Conservation (phyloP, 2,888 invertebrate species). For the Polymixis flavicincta region DNA sequence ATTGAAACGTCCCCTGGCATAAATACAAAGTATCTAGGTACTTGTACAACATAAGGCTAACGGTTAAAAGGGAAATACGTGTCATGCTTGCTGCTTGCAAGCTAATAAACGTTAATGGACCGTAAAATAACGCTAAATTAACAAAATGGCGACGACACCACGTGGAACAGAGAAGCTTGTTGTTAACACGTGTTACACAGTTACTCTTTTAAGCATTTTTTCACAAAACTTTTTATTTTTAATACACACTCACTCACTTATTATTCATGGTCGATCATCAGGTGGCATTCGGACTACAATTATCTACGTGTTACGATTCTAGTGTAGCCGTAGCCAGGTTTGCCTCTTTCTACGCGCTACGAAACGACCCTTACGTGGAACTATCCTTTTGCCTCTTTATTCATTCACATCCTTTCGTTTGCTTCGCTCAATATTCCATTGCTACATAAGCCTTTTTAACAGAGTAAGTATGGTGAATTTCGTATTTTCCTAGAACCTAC, state of each 20-base stretch:
- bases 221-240: no score
- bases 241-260: no score
- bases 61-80: slow-evolving; percentile 37
- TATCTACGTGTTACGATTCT: slow-evolving; percentile 16
- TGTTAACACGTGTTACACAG: slow-evolving; percentile 18
- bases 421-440: slow-evolving; percentile 2
- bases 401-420: slow-evolving; percentile 7
- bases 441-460: neutral
- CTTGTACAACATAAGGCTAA: slow-evolving; percentile 12
- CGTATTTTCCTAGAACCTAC: slow-evolving; percentile 1
- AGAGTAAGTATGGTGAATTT: neutral
- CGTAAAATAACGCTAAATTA: slow-evolving; percentile 53
- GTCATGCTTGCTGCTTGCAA: slow-evolving; percentile 50
- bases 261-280: no score
- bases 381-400: neutral
- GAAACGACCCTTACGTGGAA: neutral
- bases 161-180: slow-evolving; percentile 26
- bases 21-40: slow-evolving; percentile 32
- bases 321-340: slow-evolving; percentile 15
- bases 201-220: neutral
- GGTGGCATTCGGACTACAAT: neutral
- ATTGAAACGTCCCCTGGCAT: slow-evolving; percentile 52
- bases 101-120: slow-evolving; percentile 48
- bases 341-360: slow-evolving; percentile 9
- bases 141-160: slow-evolving; percentile 41